Conservation (phyloP, 2,113 vertebrate genomes). For the Pyrgilauda ruficollis region DNA sequence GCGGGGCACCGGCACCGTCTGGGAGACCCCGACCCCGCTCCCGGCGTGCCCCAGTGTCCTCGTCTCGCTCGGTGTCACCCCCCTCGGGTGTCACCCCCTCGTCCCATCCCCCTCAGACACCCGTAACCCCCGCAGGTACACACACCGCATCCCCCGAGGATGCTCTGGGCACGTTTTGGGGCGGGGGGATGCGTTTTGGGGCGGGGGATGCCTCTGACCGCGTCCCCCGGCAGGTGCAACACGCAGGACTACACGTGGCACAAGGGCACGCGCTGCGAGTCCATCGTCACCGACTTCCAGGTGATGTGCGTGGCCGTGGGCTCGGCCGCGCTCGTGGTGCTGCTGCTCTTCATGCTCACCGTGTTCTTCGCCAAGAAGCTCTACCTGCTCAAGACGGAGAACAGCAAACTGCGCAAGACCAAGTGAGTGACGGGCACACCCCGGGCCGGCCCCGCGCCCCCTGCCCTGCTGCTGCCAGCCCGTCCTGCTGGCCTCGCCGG, state of each 20-base stretch:
- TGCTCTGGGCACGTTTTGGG: not conserved
- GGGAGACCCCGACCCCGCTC: not conserved
- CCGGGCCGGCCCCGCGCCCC: not conserved
- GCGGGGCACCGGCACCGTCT: rapidly evolving
- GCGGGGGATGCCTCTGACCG: not conserved
- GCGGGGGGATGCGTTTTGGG: not conserved
- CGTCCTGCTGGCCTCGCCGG: rapidly evolving
- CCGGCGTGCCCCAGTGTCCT: rapidly evolving
- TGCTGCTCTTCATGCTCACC: slow-evolving; percentile 97
- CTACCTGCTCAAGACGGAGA: slow-evolving; percentile 95
- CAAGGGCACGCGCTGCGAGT: slow-evolving; percentile 93
- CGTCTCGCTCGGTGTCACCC: not conserved
- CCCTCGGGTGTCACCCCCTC: no score
- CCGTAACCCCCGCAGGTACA: not conserved
- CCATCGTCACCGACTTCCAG: slow-evolving; percentile 97
- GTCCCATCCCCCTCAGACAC: not conserved
- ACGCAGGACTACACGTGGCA: slow-evolving; percentile 99
- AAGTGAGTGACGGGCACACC: slow-evolving; percentile 76
- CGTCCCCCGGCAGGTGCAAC: slow-evolving; percentile 81
- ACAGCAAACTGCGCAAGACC: slow-evolving; percentile 92
- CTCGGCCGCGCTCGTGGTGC: slow-evolving; percentile 86
- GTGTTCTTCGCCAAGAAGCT: slow-evolving; percentile 99
- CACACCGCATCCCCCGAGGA: not conserved
- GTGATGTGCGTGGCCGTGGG: slow-evolving; percentile 95
- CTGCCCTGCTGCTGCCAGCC: not conserved